Percentiles rank a stretch among this genome's conserved stretches.
phyloP scores from a whole-genome alignment of 2,113 vertebrate genomes.

The Pristiophorus japonicus region DNA sequence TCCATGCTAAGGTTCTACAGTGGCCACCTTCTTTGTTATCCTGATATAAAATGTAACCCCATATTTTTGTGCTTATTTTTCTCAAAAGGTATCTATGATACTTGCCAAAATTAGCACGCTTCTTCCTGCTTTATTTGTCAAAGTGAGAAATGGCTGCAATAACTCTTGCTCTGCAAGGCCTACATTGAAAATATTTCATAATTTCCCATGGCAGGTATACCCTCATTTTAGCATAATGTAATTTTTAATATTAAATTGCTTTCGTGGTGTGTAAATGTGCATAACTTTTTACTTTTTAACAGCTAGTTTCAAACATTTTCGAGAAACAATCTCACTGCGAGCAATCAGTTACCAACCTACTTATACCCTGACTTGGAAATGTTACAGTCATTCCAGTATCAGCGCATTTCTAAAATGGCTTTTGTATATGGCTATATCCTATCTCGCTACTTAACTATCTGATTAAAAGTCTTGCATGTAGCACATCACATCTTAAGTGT shows the following conservation, averaged over 20 bases:
- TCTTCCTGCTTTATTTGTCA: neutral
- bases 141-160: neutral
- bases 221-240: neutral
- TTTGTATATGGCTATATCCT: neutral
- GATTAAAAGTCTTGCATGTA: neutral
- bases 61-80: neutral
- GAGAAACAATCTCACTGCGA: neutral
- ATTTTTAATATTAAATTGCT: neutral
- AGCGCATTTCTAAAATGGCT: neutral
- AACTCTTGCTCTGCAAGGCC: neutral
- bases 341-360: neutral
- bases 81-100: neutral
- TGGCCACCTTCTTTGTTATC: neutral
- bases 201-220: neutral
- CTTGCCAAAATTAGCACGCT: neutral
- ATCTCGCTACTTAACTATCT: neutral
- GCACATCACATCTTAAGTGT: neutral
- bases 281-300: too few species aligned
- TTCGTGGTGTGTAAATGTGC: neutral
- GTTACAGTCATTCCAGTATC: neutral
- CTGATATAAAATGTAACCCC: neutral
- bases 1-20: neutral
- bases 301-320: neutral
- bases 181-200: neutral
- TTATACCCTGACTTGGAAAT: neutral